Evolutionary conservation across 1,140 invertebrate genomes (phyloP).

Genomic region (Zaprionus capensis): DNA sequence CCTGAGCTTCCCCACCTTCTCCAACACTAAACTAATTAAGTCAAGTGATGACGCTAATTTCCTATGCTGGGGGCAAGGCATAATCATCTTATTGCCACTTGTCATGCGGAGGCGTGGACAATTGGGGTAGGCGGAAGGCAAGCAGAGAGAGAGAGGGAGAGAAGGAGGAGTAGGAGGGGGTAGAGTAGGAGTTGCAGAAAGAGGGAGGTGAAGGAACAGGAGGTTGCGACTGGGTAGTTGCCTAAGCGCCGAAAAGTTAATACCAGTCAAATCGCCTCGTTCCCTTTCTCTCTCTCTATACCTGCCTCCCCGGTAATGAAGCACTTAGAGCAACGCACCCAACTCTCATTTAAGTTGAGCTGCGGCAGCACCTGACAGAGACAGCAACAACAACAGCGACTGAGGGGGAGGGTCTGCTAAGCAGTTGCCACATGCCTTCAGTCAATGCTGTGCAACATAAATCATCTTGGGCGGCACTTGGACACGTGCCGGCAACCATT

Average conservation of each 20-base stretch:
- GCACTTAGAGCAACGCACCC: background rate
- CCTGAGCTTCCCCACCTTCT: background rate
- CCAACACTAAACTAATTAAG: constrained; percentile 31
- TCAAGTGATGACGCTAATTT: constrained; percentile 47
- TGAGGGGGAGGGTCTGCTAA: background rate
- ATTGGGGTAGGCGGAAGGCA: too few relatives aligned
- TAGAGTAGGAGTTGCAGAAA: background rate
- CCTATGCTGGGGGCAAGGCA: constrained; percentile 8
- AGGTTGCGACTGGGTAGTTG: constrained; percentile 1
- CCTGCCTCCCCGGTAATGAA: background rate
- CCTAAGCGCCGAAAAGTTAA: constrained; percentile 10
- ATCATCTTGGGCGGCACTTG: constrained; percentile 71
- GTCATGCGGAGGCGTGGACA: constrained; percentile 10
- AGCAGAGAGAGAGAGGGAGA: background rate
- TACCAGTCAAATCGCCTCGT: background rate
- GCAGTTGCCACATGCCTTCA: constrained; percentile 70
- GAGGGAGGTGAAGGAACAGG: background rate
- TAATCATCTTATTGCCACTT: constrained; percentile 38
- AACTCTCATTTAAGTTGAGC: background rate
- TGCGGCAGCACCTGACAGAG: constrained; percentile 8
- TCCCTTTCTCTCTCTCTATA: background rate
- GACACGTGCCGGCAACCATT: constrained; percentile 70
- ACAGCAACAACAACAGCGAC: background rate
- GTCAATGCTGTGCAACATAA: constrained; percentile 75
- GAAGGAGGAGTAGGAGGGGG: background rate